Evolutionary conservation across 2,888 invertebrate genomes (phyloP), one percentile per base, ranked within the genome.

Genomic region (Blastobasis adustella): DNA sequence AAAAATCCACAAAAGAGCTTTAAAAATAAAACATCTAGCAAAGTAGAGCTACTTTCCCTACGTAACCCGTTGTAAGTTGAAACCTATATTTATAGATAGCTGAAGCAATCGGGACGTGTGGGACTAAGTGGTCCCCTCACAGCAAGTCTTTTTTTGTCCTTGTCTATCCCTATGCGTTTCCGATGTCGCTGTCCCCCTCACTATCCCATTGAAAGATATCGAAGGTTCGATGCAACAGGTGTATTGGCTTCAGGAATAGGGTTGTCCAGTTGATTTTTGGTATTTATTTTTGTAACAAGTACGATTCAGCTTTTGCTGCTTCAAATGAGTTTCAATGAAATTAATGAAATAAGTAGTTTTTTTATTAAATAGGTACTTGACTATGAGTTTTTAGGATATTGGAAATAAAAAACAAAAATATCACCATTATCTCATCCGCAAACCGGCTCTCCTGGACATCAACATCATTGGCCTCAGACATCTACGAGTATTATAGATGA

Each of bases 171-270:
- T 43, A 8, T 23, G n/a, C 9, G 1, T 49, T 43, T 36, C 42
- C 10, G 9, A 65, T 74, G 59, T 10, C 53, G 48, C 56, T 54
- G 40, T 78, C 81, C 64, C 64, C 54, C 44, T 82, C 69, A 54
- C 52, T 73, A 69, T 76, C 69, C 83, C 87, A 86, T 86, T 83
- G 86, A 84, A 86, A 81, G 82, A 79, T 83, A 88, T 88, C 88
- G 87, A 88, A 86, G 80, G 79, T 82, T 87, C 76, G 72, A 71
- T 71, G 86, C 87, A 88, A 88, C 87, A 88, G 79, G 87, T 85
- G 64, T 82, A 87, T 87, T 79, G 87, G 79, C 69, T 82, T 77
- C 73, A 66, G 69, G 60, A 69, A 66, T 74, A 88, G 88, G 87
- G 88, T 62, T 87, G 85, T 5, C 69, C 59, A 57, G 66, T 66